Percentiles rank a stretch among this genome's conserved stretches.
Conservation (phyloP, 2,797 vertebrate genomes). For the Staurois parvus region DNA sequence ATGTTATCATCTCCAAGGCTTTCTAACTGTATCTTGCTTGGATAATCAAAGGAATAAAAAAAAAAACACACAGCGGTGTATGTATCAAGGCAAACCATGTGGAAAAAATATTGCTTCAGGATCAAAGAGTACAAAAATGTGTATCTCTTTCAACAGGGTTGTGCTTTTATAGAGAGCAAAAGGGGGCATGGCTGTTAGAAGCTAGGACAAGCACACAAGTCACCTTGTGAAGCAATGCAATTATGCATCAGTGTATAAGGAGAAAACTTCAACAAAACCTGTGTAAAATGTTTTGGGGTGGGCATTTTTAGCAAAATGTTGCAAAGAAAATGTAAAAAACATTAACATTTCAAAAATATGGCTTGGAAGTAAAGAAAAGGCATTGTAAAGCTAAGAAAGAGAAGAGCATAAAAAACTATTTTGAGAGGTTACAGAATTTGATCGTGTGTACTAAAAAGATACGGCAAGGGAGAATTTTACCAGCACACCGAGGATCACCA, state of each 20-base stretch:
- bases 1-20: constrained; percentile 9
- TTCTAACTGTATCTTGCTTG: constrained; percentile 1
- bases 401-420: not conserved
- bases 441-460: too few relatives aligned
- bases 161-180: constrained; percentile 6
- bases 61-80: constrained; percentile 16
- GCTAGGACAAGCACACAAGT: not conserved
- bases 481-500: too few relatives aligned
- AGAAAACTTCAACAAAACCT: not conserved
- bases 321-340: not conserved
- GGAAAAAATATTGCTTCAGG: constrained; percentile 25
- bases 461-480: too few relatives aligned
- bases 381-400: not conserved
- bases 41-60: constrained; percentile 38
- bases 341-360: not conserved
- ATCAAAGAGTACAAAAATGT: constrained; percentile 32
- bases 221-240: constrained; percentile 1
- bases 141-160: constrained; percentile 16
- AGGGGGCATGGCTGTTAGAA: constrained; percentile 14
- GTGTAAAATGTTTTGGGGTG: not conserved
- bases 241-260: not conserved
- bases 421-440: too few relatives aligned
- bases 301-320: not conserved
- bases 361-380: not conserved
- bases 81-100: constrained; percentile 41